phyloP scores from a whole-genome alignment of 2,888 invertebrate species.

The Dryobota labecula region DNA sequence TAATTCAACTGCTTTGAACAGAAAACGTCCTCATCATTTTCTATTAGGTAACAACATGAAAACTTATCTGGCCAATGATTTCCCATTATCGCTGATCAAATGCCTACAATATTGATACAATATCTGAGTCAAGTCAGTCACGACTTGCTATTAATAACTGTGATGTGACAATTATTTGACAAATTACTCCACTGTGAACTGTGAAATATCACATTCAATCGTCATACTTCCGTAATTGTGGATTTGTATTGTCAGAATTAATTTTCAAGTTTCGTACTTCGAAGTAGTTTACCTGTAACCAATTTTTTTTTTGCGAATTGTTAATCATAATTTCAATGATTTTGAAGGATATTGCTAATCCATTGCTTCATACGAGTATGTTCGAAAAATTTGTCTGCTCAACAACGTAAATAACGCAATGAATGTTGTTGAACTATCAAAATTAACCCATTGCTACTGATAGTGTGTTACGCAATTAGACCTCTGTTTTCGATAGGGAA shows the following conservation, averaged over 20 bases:
- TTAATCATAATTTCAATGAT: no score
- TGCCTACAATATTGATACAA: slow-evolving; percentile 9
- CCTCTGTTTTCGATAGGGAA: background rate
- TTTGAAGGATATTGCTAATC: no score
- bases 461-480: no score
- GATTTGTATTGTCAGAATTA: background rate
- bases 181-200: slow-evolving; percentile 15
- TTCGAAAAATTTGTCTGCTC: no score
- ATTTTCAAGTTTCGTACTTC: slow-evolving; percentile 4
- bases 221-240: slow-evolving; percentile 3
- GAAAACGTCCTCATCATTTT: background rate
- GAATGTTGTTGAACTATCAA: no score
- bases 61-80: slow-evolving; percentile 36
- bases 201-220: slow-evolving; percentile 2
- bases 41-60: slow-evolving; percentile 7
- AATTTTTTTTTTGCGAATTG: no score
- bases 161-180: slow-evolving; percentile 42
- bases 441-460: no score
- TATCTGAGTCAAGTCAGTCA: slow-evolving; percentile 57
- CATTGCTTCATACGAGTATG: no score
- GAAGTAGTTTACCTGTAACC: no score
- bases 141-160: slow-evolving; percentile 46
- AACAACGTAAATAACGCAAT: no score
- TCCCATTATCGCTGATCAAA: slow-evolving; percentile 26
- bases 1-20: no score